Evolutionary conservation across 2,888 invertebrate genomes (phyloP).

Genomic region (Eilema griseolum): DNA sequence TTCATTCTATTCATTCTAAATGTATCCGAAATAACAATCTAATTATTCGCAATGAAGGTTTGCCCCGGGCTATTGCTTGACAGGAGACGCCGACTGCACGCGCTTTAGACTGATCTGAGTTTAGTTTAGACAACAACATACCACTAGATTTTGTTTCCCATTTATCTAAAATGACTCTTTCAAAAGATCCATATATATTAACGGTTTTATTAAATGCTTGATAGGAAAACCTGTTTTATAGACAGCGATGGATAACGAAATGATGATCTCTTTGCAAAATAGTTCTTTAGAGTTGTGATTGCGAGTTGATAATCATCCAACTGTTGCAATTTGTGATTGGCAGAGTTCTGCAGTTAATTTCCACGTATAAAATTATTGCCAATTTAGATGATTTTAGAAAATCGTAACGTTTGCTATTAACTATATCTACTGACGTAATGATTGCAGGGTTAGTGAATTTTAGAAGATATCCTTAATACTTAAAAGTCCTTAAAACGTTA

Average conservation of each 20-base stretch:
- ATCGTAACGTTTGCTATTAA: constrained; percentile 54
- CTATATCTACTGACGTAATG: constrained; percentile 58
- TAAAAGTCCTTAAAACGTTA: neutral
- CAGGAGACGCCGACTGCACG: constrained; percentile 75
- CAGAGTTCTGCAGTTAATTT: constrained; percentile 63
- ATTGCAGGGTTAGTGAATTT: constrained; percentile 47
- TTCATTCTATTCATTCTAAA: constrained; percentile 41
- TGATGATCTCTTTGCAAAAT: neutral
- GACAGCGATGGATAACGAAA: constrained; percentile 35
- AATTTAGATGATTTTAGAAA: constrained; percentile 66
- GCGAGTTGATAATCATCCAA: constrained; percentile 36
- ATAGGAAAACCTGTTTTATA: neutral
- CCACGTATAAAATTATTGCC: constrained; percentile 60
- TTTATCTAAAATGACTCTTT: constrained; percentile 20
- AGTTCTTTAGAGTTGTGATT: constrained; percentile 14
- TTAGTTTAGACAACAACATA: constrained; percentile 67
- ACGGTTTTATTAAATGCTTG: constrained; percentile 23
- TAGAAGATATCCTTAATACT: neutral
- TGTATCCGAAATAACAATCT: constrained; percentile 68
- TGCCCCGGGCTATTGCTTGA: constrained; percentile 71
- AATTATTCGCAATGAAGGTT: constrained; percentile 61
- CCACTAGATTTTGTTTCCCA: constrained; percentile 46
- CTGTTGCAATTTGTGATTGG: constrained; percentile 62
- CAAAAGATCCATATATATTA: constrained; percentile 37
- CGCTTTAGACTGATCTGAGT: constrained; percentile 70